Evolutionary conservation across 2,113 vertebrate species (phyloP).

Genomic region (Pseudorasbora parva): DNA sequence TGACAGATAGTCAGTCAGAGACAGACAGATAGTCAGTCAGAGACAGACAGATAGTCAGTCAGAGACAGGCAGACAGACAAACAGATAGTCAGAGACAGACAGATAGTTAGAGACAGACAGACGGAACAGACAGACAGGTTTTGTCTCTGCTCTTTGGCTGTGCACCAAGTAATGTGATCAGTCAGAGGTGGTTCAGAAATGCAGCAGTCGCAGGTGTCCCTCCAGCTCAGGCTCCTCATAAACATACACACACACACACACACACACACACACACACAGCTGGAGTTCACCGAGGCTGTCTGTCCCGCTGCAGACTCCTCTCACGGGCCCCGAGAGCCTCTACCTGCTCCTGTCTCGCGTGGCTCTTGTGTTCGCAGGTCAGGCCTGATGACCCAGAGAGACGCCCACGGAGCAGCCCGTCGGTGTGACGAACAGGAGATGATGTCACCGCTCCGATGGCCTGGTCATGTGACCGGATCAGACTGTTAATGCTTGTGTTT

Average conservation of each 20-base stretch:
- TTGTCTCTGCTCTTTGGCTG: background rate
- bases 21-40: too few species aligned
- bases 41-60: too few species aligned
- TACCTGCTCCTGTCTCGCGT: slow-evolving; percentile 44
- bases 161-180: background rate
- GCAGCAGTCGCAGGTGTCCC: background rate
- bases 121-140: background rate
- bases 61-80: background rate
- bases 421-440: slow-evolving; percentile 64
- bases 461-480: slow-evolving; percentile 69
- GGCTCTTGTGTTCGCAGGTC: slow-evolving; percentile 27
- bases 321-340: slow-evolving; percentile 12
- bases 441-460: slow-evolving; percentile 65
- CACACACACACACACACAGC: too few species aligned
- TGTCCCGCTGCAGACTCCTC: slow-evolving; percentile 18
- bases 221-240: background rate
- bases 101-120: background rate
- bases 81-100: background rate
- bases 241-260: too few species aligned
- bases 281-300: background rate
- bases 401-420: slow-evolving; percentile 65
- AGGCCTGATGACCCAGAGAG: slow-evolving; percentile 64
- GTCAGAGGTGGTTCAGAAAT: background rate
- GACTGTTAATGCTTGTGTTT: slow-evolving; percentile 58
- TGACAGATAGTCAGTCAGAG: too few species aligned